Evolutionary conservation across 2,888 invertebrate species (phyloP).

Genomic region (Hipparchia sbordonii): DNA sequence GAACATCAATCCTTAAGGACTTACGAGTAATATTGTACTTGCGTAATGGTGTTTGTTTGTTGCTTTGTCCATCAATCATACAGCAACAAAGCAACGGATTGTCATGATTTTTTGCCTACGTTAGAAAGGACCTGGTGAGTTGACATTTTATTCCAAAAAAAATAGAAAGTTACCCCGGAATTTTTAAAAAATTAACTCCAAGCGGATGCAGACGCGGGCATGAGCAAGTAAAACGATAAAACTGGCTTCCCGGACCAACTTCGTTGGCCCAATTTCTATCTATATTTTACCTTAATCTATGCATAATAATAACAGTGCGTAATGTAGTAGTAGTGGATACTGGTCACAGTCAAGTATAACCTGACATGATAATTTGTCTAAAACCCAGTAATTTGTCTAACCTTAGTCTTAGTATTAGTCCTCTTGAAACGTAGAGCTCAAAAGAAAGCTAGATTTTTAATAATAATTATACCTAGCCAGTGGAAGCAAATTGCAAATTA

Average conservation of each 20-base stretch:
- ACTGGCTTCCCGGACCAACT: neutral
- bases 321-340: neutral
- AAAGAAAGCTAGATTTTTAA: constrained; percentile 10
- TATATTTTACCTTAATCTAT: neutral
- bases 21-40: no score
- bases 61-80: no score
- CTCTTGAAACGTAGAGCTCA: neutral
- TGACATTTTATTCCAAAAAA: no score
- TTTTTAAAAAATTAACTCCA: no score
- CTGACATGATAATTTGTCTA: constrained; percentile 1
- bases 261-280: neutral
- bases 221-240: no score
- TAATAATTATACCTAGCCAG: neutral
- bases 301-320: constrained; percentile 3
- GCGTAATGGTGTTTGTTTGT: no score
- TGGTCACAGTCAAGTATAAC: constrained; percentile 8
- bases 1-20: no score
- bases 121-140: no score
- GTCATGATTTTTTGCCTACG: no score
- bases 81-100: no score
- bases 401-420: constrained; percentile 2
- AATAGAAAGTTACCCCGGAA: no score
- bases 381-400: constrained; percentile 4
- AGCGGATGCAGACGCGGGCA: no score
- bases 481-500: constrained; percentile 1